Percentiles rank a stretch among this genome's conserved stretches.
Conservation (phyloP, 2,888 invertebrate species). For the Hedychridium roseum region DNA sequence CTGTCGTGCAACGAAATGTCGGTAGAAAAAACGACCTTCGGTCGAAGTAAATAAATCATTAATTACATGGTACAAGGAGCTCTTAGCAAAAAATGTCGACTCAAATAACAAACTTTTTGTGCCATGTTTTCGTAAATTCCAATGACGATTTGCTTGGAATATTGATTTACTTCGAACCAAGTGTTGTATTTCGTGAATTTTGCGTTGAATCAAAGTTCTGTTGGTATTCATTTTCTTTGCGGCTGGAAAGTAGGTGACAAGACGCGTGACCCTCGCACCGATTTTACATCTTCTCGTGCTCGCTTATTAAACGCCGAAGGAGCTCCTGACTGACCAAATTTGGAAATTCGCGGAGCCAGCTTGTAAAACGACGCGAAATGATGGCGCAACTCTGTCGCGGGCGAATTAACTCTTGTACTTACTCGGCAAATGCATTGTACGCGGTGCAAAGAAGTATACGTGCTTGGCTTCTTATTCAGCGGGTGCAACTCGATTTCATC, state of each 20-base stretch:
- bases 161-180: neutral
- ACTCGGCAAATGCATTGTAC: too few species aligned
- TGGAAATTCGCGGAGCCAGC: too few species aligned
- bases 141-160: neutral
- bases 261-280: neutral
- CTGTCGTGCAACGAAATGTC: too few species aligned
- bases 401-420: too few species aligned
- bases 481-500: too few species aligned
- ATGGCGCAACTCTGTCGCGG: too few species aligned
- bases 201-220: conserved; percentile 10
- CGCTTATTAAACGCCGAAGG: conserved; percentile 13
- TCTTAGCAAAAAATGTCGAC: neutral
- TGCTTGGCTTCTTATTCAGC: too few species aligned
- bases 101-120: neutral
- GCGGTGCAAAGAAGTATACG: too few species aligned
- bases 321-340: conserved; percentile 34
- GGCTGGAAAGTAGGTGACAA: conserved; percentile 14
- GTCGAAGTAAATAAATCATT: neutral
- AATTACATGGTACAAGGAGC: neutral
- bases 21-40: too few species aligned
- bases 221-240: conserved; percentile 14
- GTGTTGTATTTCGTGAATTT: too few species aligned
- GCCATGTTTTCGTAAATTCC: neutral
- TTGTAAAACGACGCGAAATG: too few species aligned
- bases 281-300: conserved; percentile 11